phyloP scores from a whole-genome alignment of 1,140 invertebrate species.

The Hycleus cichorii region DNA sequence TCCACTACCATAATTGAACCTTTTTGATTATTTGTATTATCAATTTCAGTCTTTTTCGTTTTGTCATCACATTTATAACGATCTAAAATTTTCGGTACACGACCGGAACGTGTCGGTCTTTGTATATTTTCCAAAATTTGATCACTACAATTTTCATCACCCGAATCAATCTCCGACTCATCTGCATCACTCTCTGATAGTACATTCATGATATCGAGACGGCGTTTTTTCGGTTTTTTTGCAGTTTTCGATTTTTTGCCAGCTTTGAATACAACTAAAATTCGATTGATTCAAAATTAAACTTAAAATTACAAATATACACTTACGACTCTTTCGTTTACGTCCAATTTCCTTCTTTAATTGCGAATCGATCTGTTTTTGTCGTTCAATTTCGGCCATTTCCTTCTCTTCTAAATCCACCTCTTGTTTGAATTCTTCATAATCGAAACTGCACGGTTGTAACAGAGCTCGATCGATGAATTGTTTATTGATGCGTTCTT shows the following conservation, averaged over 20 bases:
- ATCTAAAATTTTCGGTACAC: slow-evolving; percentile 25
- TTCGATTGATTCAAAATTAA: not conserved
- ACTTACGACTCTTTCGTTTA: slow-evolving; percentile 2
- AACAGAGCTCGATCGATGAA: slow-evolving; percentile 44
- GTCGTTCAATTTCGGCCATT: slow-evolving; percentile 22
- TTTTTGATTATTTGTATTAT: slow-evolving; percentile 10
- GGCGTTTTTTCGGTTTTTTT: slow-evolving; percentile 8
- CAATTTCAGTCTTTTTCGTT: not conserved
- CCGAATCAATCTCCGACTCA: slow-evolving; percentile 20
- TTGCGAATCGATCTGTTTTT: slow-evolving; percentile 20
- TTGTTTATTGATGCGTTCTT: slow-evolving; percentile 41
- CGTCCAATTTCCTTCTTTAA: slow-evolving; percentile 13
- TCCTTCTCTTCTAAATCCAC: slow-evolving; percentile 37
- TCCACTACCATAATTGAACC: slow-evolving; percentile 42
- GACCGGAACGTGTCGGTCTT: slow-evolving; percentile 27
- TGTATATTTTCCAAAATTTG: not conserved
- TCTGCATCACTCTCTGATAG: slow-evolving; percentile 23
- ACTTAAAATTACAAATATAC: not conserved
- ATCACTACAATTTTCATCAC: slow-evolving; percentile 18
- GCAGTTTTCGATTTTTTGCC: slow-evolving; percentile 4
- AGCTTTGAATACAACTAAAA: not conserved
- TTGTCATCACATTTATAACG: slow-evolving; percentile 8
- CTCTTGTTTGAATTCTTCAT: slow-evolving; percentile 42
- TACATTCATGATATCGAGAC: slow-evolving; percentile 8
- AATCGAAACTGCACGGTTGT: slow-evolving; percentile 43